Conservation (phyloP, 2,113 vertebrate genomes). For the Atrichornis clamosus region DNA sequence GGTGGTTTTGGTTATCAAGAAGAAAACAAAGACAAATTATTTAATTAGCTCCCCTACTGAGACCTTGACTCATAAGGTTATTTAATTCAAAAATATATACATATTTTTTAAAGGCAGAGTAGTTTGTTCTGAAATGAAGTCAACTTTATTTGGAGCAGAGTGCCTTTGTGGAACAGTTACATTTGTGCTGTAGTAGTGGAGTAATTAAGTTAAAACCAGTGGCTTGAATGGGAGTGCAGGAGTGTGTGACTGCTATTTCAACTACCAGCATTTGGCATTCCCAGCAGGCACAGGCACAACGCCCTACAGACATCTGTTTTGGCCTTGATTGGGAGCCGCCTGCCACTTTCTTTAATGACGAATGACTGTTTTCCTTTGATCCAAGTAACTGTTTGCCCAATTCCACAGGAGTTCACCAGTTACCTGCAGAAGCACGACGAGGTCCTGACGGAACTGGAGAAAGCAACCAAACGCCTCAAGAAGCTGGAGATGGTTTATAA, state of each 20-base stretch:
- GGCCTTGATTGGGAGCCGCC: not conserved
- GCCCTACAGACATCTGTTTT: not conserved
- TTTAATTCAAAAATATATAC: not conserved
- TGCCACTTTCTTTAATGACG: not conserved
- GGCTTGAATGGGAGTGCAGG: not conserved
- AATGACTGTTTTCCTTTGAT: not conserved
- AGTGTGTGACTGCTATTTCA: not conserved
- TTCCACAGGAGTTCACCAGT: constrained; percentile 80
- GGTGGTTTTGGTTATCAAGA: not conserved
- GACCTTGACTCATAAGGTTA: not conserved
- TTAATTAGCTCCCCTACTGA: not conserved
- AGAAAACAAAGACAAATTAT: not conserved
- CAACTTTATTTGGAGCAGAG: not conserved
- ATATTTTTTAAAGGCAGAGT: not conserved
- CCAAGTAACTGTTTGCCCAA: not conserved
- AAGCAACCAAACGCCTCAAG: constrained; percentile 80
- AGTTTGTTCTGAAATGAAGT: not conserved
- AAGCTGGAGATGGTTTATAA: constrained; percentile 88
- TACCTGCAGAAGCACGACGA: constrained; percentile 87
- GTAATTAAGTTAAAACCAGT: not conserved
- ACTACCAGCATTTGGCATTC: not conserved
- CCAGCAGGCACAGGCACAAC: not conserved
- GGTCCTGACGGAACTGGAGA: constrained; percentile 88
- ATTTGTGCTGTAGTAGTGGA: not conserved
- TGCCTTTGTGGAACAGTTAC: not conserved